phyloP scores from a whole-genome alignment of 2,113 vertebrate species.

The Triplophysa tibetana region DNA sequence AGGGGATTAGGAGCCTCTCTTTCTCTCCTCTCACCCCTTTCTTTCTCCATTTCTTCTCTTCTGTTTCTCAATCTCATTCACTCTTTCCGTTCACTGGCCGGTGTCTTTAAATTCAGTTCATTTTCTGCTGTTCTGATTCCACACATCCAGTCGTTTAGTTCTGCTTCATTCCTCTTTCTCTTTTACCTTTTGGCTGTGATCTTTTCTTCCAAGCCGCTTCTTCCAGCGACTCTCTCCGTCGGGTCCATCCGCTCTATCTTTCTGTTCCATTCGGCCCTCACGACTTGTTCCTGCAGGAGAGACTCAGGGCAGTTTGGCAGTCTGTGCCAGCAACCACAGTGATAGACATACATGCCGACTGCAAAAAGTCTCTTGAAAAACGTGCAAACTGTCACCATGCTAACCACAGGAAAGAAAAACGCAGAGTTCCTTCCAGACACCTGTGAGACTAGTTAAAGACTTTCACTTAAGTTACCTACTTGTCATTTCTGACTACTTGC shows the following conservation, averaged over 20 bases:
- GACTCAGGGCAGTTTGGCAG: conserved; percentile 27
- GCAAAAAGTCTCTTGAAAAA: neutral
- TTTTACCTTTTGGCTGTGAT: conserved; percentile 45
- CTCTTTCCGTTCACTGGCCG: conserved; percentile 33
- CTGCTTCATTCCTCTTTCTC: conserved; percentile 33
- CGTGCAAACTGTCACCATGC: neutral
- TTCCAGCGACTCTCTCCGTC: neutral
- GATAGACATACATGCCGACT: conserved; percentile 31
- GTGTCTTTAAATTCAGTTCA: conserved; percentile 22
- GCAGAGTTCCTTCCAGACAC: too few species aligned
- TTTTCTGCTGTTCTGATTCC: conserved; percentile 16
- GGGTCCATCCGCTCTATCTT: conserved; percentile 12
- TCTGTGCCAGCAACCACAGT: conserved; percentile 16
- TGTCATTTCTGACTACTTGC: too few species aligned
- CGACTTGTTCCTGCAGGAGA: neutral
- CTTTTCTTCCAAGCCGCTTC: conserved; percentile 19
- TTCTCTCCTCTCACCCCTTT: conserved; percentile 33
- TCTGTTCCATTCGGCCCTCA: conserved; percentile 27
- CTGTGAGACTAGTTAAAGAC: too few species aligned
- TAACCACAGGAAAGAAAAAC: neutral
- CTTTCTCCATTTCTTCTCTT: conserved; percentile 8
- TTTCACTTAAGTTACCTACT: too few species aligned
- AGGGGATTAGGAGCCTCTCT: conserved; percentile 71
- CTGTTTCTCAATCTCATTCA: conserved; percentile 43
- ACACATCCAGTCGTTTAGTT: conserved; percentile 21